phyloP scores from a whole-genome alignment of 2,888 invertebrate species.

The Catonia carolina region DNA sequence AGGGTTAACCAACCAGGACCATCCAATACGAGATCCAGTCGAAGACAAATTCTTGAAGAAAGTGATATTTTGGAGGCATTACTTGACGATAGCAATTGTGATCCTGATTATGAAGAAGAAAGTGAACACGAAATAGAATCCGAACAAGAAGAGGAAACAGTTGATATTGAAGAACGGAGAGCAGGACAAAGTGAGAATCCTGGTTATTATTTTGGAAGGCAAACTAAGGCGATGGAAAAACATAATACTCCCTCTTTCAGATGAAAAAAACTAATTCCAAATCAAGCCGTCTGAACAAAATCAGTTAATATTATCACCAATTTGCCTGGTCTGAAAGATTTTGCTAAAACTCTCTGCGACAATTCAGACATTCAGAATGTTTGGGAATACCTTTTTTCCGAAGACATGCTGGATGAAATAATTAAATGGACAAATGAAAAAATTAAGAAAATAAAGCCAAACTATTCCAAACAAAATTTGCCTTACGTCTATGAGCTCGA shows the following conservation, averaged over 20 bases:
- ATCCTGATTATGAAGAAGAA: slow-evolving; percentile 5
- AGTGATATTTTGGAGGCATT: background rate
- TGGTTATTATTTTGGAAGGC: background rate
- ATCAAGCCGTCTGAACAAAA: background rate
- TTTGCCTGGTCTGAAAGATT: slow-evolving; percentile 8
- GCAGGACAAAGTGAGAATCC: background rate
- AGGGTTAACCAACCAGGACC: too few relatives aligned
- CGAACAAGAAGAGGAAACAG: background rate
- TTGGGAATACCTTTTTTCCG: background rate
- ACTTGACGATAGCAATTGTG: slow-evolving; percentile 8
- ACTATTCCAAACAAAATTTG: slow-evolving; percentile 2
- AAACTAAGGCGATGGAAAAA: background rate
- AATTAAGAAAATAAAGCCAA: background rate
- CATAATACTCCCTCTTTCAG: background rate
- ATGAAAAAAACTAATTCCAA: slow-evolving; percentile 10
- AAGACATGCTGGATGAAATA: slow-evolving; percentile 9
- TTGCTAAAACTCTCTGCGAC: background rate
- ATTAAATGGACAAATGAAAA: slow-evolving; percentile 4
- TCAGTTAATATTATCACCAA: slow-evolving; percentile 10
- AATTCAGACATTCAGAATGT: slow-evolving; percentile 1
- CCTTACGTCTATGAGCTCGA: background rate
- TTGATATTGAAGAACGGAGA: background rate
- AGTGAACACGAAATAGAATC: slow-evolving; percentile 2
- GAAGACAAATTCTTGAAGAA: background rate
- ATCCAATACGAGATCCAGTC: too few relatives aligned